Evolutionary conservation across 2,113 vertebrate species (phyloP).

Genomic region (Vicugna pacos): DNA sequence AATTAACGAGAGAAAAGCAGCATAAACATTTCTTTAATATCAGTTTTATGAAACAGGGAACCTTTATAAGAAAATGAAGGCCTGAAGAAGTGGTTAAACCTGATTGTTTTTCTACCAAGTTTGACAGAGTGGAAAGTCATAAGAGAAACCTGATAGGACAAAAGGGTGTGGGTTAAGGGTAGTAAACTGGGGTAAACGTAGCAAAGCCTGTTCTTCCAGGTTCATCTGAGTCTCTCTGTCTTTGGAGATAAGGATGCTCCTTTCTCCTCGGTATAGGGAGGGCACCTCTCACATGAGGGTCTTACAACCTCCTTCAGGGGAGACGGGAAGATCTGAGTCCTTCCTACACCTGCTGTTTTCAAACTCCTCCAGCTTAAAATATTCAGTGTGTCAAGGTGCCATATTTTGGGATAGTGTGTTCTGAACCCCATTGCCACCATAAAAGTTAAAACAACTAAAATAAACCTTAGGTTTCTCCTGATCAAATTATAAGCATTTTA

Average conservation of each 20-base stretch:
- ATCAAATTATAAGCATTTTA: slow-evolving; percentile 40
- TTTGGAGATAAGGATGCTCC: neutral
- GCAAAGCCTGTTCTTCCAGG: neutral
- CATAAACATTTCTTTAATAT: neutral
- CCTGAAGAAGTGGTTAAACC: neutral
- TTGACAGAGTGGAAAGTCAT: neutral
- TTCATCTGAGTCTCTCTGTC: neutral
- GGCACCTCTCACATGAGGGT: neutral
- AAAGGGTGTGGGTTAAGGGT: neutral
- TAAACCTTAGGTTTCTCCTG: slow-evolving; percentile 1
- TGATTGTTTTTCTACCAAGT: neutral
- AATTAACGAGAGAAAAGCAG: neutral
- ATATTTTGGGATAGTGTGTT: neutral
- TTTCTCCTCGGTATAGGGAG: neutral
- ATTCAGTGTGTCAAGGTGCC: neutral
- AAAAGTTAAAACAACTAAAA: slow-evolving; percentile 41
- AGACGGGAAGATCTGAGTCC: neutral
- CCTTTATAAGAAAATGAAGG: neutral
- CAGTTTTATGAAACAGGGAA: neutral
- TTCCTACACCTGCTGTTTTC: neutral
- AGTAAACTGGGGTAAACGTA: neutral
- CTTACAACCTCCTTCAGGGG: neutral
- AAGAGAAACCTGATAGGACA: neutral
- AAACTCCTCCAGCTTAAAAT: neutral
- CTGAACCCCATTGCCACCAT: neutral